Evolutionary conservation across 2,113 vertebrate species (phyloP).

Genomic region (Mohoua ochrocephala): DNA sequence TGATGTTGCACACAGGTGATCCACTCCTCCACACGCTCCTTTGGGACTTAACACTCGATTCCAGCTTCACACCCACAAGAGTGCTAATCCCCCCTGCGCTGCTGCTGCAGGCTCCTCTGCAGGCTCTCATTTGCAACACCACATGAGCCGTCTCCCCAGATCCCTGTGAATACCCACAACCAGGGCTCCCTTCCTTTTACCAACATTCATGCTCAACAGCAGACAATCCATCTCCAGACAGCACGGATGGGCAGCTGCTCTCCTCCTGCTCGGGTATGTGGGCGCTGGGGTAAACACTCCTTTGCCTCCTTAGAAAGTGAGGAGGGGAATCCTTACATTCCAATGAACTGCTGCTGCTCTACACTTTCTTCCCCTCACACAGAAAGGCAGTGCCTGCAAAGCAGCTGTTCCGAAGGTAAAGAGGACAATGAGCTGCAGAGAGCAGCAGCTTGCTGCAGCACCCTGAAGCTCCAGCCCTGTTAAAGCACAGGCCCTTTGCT

Average conservation of each 20-base stretch:
- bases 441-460: neutral
- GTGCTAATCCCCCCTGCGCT: neutral
- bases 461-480: neutral
- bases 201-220: neutral
- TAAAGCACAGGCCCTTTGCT: neutral
- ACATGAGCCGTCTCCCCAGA: neutral
- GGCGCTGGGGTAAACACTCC: neutral
- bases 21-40: accelerated
- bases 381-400: neutral
- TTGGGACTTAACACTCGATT: neutral
- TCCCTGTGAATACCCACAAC: neutral
- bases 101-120: neutral
- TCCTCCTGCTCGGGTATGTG: neutral
- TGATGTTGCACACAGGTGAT: neutral
- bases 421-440: neutral
- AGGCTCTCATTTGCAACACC: neutral
- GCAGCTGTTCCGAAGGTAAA: neutral
- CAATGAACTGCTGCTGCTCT: neutral
- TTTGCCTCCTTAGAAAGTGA: neutral
- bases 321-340: neutral
- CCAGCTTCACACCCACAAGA: neutral
- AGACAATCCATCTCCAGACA: neutral
- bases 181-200: neutral
- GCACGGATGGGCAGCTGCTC: neutral
- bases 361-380: neutral